Percentiles rank a stretch among this genome's conserved stretches.
Evolutionary conservation across 2,113 vertebrate species (phyloP).

Genomic region (Microtus richardsoni): DNA sequence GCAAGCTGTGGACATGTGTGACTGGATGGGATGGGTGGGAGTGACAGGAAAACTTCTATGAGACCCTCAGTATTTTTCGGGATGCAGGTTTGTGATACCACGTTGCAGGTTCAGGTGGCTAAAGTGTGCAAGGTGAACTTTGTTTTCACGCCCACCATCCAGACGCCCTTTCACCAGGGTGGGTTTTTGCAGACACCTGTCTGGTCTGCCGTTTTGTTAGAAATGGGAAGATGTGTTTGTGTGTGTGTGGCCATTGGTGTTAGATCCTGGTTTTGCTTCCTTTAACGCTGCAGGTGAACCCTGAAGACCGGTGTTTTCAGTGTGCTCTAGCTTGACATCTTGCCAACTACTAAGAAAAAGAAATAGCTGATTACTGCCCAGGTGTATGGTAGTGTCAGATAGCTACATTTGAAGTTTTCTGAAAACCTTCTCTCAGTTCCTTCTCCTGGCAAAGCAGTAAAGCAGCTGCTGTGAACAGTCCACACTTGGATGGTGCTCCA

Average conservation of each 20-base stretch:
- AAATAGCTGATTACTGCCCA: not conserved
- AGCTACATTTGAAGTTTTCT: not conserved
- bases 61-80: not conserved
- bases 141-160: not conserved
- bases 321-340: not conserved
- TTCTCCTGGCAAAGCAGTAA: not conserved
- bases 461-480: not conserved
- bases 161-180: not conserved
- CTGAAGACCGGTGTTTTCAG: not conserved
- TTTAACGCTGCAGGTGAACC: not conserved
- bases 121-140: not conserved
- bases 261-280: slow-evolving; percentile 9
- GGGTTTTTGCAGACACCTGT: not conserved
- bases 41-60: not conserved
- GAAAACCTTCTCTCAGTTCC: not conserved
- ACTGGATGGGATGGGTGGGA: not conserved
- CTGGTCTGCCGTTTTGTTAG: slow-evolving; percentile 11
- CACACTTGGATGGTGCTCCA: not conserved
- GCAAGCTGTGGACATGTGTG: not conserved
- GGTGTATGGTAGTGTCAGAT: not conserved
- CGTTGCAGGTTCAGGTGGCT: not conserved
- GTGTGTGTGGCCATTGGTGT: slow-evolving; percentile 33
- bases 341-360: slow-evolving; percentile 11
- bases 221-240: not conserved
- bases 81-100: not conserved